A percentile compares a stretch with the other conserved stretches of the same genome.
These are phyloP conservation scores for Andrena cerasifolii DNA, from an alignment of 1,140 invertebrate genomes.

Conservation along the genomic window DNA sequence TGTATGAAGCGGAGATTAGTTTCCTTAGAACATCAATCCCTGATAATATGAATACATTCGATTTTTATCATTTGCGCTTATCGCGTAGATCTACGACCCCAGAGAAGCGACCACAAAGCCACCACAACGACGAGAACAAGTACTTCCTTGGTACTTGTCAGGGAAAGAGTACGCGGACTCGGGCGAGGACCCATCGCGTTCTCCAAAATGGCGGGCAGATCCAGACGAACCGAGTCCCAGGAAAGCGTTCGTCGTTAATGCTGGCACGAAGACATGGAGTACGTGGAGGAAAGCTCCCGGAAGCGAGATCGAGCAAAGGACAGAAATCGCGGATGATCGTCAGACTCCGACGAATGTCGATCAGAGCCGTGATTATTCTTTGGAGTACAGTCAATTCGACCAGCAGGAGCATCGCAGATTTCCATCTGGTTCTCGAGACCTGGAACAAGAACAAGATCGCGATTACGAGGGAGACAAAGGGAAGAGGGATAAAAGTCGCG, in stretches of 20 bases:
- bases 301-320: constrained; percentile 58
- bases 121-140: constrained; percentile 66
- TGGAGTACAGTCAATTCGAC: constrained; percentile 13
- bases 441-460: constrained; percentile 30
- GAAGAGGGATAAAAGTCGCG: not conserved
- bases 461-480: constrained; percentile 12
- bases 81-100: constrained; percentile 74
- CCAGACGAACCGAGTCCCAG: not conserved
- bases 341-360: not conserved
- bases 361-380: not conserved
- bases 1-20: too few species aligned
- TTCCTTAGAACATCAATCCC: too few species aligned
- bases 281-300: constrained; percentile 49
- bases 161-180: constrained; percentile 40
- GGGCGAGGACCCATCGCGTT: constrained; percentile 44
- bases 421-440: not conserved
- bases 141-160: constrained; percentile 68
- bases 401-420: constrained; percentile 20
- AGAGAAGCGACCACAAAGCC: constrained; percentile 73
- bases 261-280: constrained; percentile 42
- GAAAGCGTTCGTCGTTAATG: constrained; percentile 11
- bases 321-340: constrained; percentile 13
- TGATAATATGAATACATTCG: too few species aligned
- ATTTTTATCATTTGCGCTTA: constrained; percentile 28
- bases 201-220: constrained; percentile 42